Percentiles rank a stretch among this genome's conserved stretches.
These are phyloP conservation scores for Vimba vimba DNA, from an alignment of 2,113 vertebrate species.

Conservation along the genomic window DNA sequence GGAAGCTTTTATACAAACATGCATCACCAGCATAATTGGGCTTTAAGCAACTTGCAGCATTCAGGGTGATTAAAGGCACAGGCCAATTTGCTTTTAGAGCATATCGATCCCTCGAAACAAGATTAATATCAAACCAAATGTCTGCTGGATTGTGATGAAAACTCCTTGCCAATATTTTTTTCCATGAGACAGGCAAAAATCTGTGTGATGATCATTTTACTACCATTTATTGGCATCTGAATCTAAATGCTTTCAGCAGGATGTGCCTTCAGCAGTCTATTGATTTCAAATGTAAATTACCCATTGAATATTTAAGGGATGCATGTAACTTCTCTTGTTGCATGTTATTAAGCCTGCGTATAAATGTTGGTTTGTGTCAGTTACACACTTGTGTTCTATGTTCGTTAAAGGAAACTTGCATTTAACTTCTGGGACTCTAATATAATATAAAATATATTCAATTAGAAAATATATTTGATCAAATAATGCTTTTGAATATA, in stretches of 20 bases:
- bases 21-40: slow-evolving; percentile 50
- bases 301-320: not conserved
- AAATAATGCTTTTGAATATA: too few species aligned
- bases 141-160: slow-evolving; percentile 31
- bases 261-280: not conserved
- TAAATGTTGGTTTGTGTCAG: not conserved
- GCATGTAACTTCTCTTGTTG: not conserved
- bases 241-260: slow-evolving; percentile 36
- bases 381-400: too few species aligned
- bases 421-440: too few species aligned
- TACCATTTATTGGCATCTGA: slow-evolving; percentile 2
- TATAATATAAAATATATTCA: too few species aligned
- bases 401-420: too few species aligned
- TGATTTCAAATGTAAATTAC: slow-evolving; percentile 25
- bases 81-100: slow-evolving; percentile 43
- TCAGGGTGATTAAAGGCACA: slow-evolving; percentile 53
- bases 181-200: slow-evolving; percentile 25
- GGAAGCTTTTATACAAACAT: slow-evolving; percentile 42
- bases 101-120: slow-evolving; percentile 58
- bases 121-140: slow-evolving; percentile 56
- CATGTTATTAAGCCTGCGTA: not conserved
- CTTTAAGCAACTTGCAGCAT: slow-evolving; percentile 55
- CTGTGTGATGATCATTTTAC: slow-evolving; percentile 12
- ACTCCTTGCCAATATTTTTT: slow-evolving; percentile 5
- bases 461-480: too few species aligned